Percentiles rank a stretch among this genome's conserved stretches.
These are phyloP conservation scores for Cyclura pinguis DNA, from an alignment of 2,797 vertebrate genomes.

Conservation along the genomic window DNA sequence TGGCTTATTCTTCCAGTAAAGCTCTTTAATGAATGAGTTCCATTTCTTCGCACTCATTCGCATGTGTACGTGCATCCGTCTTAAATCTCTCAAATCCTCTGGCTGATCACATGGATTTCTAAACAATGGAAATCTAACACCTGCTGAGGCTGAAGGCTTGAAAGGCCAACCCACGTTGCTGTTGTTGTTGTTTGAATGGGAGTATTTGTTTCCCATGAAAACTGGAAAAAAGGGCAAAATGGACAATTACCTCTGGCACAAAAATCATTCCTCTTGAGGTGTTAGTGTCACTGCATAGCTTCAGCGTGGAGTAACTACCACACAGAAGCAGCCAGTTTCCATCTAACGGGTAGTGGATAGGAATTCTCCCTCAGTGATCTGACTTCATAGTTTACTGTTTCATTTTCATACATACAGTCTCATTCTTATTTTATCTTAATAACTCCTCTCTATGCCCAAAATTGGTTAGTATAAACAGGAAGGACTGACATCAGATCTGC, in stretches of 20 bases:
- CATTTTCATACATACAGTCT: not conserved
- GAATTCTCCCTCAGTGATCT: not conserved
- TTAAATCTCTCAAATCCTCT: not conserved
- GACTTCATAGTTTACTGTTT: not conserved
- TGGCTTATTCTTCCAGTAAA: conserved; percentile 9
- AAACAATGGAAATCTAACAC: conserved; percentile 27
- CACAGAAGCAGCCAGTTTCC: not conserved
- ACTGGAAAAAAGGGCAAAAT: conserved; percentile 30
- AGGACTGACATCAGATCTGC: not conserved
- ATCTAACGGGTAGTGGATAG: not conserved
- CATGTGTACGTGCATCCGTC: not conserved
- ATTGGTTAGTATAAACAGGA: not conserved
- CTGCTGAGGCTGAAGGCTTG: not conserved
- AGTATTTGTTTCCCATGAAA: conserved; percentile 24
- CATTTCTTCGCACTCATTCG: conserved; percentile 14
- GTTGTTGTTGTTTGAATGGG: not conserved
- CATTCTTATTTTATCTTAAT: not conserved
- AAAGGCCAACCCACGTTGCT: not conserved
- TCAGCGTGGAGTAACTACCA: too few species aligned
- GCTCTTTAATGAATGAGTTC: conserved; percentile 23
- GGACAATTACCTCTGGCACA: not conserved
- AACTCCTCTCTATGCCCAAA: not conserved
- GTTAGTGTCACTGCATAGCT: not conserved
- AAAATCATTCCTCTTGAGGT: not conserved
- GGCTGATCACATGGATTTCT: not conserved